phyloP scores from a whole-genome alignment of 2,888 invertebrate species.

The Phengaris arion region DNA sequence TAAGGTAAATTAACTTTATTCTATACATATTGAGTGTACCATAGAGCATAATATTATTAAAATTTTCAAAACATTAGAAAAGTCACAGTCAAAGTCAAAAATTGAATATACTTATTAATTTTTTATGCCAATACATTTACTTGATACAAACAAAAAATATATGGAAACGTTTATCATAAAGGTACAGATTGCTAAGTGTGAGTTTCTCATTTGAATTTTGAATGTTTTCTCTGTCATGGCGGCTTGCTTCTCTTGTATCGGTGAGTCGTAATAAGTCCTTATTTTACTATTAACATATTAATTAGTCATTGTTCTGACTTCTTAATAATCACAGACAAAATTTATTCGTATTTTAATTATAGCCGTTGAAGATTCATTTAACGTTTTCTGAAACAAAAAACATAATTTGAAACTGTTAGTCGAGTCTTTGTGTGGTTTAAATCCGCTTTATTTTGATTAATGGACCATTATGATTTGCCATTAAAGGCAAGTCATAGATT shows the following conservation, averaged over 20 bases:
- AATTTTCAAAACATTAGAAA: not conserved
- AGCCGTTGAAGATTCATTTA: not conserved
- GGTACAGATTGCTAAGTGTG: too few relatives aligned
- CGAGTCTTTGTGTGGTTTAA: not conserved
- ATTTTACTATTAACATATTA: not conserved
- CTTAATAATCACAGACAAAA: slow-evolving; percentile 1
- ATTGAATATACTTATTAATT: too few relatives aligned
- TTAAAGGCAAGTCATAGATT: too few relatives aligned
- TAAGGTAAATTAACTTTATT: too few relatives aligned
- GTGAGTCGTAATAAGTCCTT: not conserved
- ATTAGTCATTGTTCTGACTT: not conserved
- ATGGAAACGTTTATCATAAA: too few relatives aligned
- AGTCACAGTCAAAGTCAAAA: too few relatives aligned
- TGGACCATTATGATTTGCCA: not conserved
- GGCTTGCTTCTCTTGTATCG: not conserved
- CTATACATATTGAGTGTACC: too few relatives aligned
- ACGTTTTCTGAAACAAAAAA: slow-evolving; percentile 18
- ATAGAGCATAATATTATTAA: not conserved
- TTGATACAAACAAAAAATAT: too few relatives aligned
- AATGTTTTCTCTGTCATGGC: not conserved
- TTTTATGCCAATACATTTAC: too few relatives aligned
- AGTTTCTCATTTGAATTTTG: not conserved
- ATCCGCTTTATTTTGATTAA: not conserved
- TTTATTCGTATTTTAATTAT: not conserved
- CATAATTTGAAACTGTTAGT: not conserved